Conservation (phyloP, 2,888 invertebrate species). For the Podabrus alpinus region DNA sequence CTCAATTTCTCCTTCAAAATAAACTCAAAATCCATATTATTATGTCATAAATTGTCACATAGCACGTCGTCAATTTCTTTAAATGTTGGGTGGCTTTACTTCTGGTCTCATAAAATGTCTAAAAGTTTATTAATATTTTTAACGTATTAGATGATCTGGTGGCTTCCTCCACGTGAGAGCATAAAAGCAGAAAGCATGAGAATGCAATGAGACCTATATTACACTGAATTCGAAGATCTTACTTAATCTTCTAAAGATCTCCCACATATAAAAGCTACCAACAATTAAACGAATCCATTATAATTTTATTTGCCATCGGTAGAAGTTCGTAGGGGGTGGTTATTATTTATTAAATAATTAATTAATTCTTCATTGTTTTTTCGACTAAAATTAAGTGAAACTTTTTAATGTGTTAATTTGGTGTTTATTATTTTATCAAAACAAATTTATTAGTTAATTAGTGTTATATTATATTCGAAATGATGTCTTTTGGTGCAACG, state of each 20-base stretch:
- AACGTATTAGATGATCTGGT: not conserved
- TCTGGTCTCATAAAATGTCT: not conserved
- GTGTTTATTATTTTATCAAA: not conserved
- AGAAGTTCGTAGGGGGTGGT: conserved; percentile 2
- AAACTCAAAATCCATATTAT: not conserved
- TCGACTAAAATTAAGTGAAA: not conserved
- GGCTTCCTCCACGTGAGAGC: conserved; percentile 16
- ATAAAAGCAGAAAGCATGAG: conserved; percentile 41
- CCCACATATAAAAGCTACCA: conserved; percentile 44
- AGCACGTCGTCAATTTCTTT: not conserved
- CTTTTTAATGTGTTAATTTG: not conserved
- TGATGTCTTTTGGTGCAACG: not conserved
- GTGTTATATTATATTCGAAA: not conserved
- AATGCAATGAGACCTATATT: conserved; percentile 40
- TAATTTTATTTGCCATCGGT: conserved; percentile 10
- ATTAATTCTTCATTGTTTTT: not conserved
- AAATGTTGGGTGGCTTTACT: not conserved
- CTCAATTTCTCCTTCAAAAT: not conserved
- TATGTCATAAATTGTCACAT: not conserved
- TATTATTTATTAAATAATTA: not conserved
- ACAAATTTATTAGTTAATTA: conserved; percentile 3
- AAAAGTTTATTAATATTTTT: not conserved
- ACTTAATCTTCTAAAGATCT: conserved; percentile 44
- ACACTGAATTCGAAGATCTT: conserved; percentile 38
- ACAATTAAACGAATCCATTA: conserved; percentile 27